Evolutionary conservation across 2,888 invertebrate genomes (phyloP).

Genomic region (Shargacucullia verbasci): DNA sequence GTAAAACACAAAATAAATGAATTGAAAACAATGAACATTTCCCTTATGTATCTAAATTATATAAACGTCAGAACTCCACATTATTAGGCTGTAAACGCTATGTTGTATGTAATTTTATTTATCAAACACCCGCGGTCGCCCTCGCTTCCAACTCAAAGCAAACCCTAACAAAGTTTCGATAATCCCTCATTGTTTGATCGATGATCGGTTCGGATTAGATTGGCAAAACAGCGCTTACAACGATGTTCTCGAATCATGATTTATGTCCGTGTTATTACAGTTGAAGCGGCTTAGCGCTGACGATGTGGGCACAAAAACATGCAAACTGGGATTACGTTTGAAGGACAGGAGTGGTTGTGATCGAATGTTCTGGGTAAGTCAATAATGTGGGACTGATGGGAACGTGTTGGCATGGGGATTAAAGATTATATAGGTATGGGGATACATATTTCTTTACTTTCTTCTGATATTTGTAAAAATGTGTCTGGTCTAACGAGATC

Average conservation of each 20-base stretch:
- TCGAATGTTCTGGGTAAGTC: conserved; percentile 31
- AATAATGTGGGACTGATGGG: conserved; percentile 27
- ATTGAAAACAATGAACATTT: conserved; percentile 7
- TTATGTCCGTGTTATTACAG: conserved; percentile 50
- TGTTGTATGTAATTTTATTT: conserved; percentile 22
- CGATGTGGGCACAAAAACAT: conserved; percentile 45
- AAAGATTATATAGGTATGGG: conserved; percentile 16
- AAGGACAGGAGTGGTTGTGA: conserved; percentile 31
- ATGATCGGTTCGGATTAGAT: conserved; percentile 55
- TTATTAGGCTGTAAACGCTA: conserved; percentile 1
- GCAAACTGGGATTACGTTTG: conserved; percentile 45
- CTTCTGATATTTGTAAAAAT: too few species aligned
- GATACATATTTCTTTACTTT: not conserved
- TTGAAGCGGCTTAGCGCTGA: conserved; percentile 41
- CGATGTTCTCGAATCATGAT: conserved; percentile 48
- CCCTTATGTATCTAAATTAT: not conserved
- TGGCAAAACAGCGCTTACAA: conserved; percentile 49
- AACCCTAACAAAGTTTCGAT: conserved; percentile 51
- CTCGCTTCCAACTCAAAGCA: conserved; percentile 29
- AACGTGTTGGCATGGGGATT: not conserved
- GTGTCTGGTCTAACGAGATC: too few species aligned
- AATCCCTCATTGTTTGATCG: conserved; percentile 60
- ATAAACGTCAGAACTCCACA: conserved; percentile 17
- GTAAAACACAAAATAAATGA: conserved; percentile 6
- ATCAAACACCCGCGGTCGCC: conserved; percentile 27